Evolutionary conservation across 2,888 invertebrate species (phyloP).

Genomic region (Lasioglossum leucozonium): DNA sequence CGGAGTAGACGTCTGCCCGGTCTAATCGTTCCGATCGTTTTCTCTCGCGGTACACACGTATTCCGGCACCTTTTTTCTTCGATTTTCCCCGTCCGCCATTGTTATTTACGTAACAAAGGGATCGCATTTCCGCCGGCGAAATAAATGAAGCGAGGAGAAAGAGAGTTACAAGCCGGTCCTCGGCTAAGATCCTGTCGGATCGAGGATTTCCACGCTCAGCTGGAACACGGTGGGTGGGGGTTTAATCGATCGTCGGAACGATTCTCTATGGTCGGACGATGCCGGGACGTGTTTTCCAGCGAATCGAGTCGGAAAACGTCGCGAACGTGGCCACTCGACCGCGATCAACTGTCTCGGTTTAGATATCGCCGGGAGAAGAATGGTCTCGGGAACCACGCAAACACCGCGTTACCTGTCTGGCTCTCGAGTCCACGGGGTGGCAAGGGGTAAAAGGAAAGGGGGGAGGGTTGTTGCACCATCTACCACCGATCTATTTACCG

Average conservation of each 20-base stretch:
- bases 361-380: slow-evolving; percentile 29
- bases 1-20: background rate
- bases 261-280: background rate
- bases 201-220: background rate
- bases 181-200: background rate
- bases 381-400: slow-evolving; percentile 11
- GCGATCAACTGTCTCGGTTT: slow-evolving; percentile 22
- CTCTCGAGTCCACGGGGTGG: background rate
- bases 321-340: slow-evolving; percentile 19
- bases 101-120: slow-evolving; percentile 4
- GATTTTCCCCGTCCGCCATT: background rate
- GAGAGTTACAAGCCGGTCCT: background rate
- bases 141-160: background rate
- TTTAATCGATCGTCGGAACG: slow-evolving; percentile 16
- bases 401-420: background rate
- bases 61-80: background rate
- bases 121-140: background rate
- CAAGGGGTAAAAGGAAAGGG: background rate
- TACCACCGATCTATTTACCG: background rate
- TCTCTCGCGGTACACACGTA: background rate
- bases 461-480: no score
- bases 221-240: background rate
- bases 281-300: slow-evolving; percentile 26
- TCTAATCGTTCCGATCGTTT: background rate
- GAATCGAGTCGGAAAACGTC: slow-evolving; percentile 32